A percentile compares a stretch with the other conserved stretches of the same genome.
Evolutionary conservation across 1,140 invertebrate genomes (phyloP).

Genomic region (Drosophila tristis): DNA sequence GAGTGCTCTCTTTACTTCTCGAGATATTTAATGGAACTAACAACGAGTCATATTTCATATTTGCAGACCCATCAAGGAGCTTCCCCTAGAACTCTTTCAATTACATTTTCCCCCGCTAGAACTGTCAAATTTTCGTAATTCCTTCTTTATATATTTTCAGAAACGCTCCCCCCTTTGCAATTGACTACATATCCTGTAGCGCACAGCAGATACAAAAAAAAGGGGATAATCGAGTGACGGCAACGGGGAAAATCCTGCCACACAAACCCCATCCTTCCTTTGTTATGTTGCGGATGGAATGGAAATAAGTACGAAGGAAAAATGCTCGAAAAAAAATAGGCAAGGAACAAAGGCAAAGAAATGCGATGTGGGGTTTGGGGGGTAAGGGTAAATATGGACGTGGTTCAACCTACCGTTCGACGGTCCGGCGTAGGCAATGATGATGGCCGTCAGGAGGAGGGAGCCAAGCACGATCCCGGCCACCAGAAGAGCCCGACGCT

Average conservation of each 20-base stretch:
- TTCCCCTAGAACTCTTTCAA: too few relatives aligned
- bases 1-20: too few relatives aligned
- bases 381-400: constrained; percentile 32
- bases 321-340: constrained; percentile 43
- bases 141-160: constrained; percentile 16
- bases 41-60: not conserved
- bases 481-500: constrained; percentile 92
- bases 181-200: constrained; percentile 38
- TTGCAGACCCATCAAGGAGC: not conserved
- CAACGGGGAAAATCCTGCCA: constrained; percentile 9
- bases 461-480: constrained; percentile 91
- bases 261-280: not conserved
- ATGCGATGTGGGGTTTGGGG: constrained; percentile 17
- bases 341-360: constrained; percentile 60
- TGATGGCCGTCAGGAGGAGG: constrained; percentile 92
- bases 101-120: constrained; percentile 1
- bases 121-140: constrained; percentile 27
- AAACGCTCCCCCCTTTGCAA: constrained; percentile 11
- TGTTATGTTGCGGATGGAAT: constrained; percentile 32
- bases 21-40: too few relatives aligned
- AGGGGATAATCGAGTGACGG: constrained; percentile 42
- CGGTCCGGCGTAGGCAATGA: constrained; percentile 95
- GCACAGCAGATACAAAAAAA: constrained; percentile 23
- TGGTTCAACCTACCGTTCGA: constrained; percentile 84
- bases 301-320: constrained; percentile 41